Evolutionary conservation across 53 echinoderm and acorn worm genomes (phyloP), one percentile per base, ranked within the genome.

Genomic region (Stichopus horrens): DNA sequence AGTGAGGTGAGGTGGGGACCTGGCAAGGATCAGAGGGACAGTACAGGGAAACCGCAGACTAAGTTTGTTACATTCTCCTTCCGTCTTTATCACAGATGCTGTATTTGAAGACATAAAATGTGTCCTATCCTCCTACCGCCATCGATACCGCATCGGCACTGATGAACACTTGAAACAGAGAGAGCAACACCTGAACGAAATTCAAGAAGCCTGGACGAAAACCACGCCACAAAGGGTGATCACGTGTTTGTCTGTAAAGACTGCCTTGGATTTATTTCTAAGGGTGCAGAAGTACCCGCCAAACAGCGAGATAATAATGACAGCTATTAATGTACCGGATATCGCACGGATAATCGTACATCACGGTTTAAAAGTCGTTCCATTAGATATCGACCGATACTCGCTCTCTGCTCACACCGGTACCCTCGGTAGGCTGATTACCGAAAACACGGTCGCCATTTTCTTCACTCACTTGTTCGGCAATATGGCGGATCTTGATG

Each of bases 381-480:
- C 98, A 4, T 51, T 95, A 18, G 98, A 98, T 51, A 83, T 98
- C 16, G 80, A 76, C 76, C 86, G 86, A 65, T 92, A 94, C 54
- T 90, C 92, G 5, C 91, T 96, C 5, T 68, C 94, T 20, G 93
- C 95, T 5, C 90, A 95, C 56, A 14, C 91, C 10, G 92, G 92
- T 9, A 58, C 81, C n/a, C 89, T 98, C 11, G 92, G 94, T 20
- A 51, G 84, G 4, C 90, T 98, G 11, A 90, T 95, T 77, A 89
- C 9, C 5, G 90, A 92, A 20, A 91, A 88, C 57, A 95, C 98
- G 0, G 98, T 98, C 0, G 94, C 94, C 5, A 80, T 98, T 21
- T 22, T 95, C 74, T 83, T 94, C n/a, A 88, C 95, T 16, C 98
- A 98, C 74, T 58, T 98, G 18, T 98, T 89, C 71, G 98, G 98